These are phyloP conservation scores for Ceyx cyanopectus DNA, from an alignment of 2,113 vertebrate species.

Conservation along the genomic window DNA sequence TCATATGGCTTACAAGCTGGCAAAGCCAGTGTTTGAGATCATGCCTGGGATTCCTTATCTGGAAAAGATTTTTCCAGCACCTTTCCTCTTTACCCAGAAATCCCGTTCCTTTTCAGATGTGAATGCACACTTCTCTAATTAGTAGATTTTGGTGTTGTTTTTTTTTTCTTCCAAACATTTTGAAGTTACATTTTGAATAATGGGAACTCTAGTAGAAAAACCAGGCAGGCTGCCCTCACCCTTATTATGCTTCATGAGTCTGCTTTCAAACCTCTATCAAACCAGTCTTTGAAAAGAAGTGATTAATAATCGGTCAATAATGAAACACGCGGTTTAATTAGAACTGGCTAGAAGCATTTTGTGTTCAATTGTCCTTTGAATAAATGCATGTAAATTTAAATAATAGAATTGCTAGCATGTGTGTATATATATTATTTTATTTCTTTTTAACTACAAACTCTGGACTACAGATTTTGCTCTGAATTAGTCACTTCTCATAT, in stretches of 20 bases:
- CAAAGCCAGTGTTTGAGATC: not conserved
- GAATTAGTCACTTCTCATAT: not conserved
- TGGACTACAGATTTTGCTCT: not conserved
- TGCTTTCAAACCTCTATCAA: slow-evolving; percentile 41
- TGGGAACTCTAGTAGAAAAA: not conserved
- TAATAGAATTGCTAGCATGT: not conserved
- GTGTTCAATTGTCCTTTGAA: not conserved
- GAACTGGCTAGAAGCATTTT: not conserved
- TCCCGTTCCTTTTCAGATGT: not conserved
- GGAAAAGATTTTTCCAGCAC: slow-evolving; percentile 7
- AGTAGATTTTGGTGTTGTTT: not conserved
- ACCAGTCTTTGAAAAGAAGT: slow-evolving; percentile 7
- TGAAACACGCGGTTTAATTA: slow-evolving; percentile 46
- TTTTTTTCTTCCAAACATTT: not conserved
- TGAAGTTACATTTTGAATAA: slow-evolving; percentile 6
- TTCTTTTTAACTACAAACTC: not conserved
- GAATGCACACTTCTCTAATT: not conserved
- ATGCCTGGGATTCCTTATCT: not conserved
- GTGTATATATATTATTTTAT: not conserved
- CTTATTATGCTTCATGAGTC: not conserved
- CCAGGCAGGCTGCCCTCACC: not conserved
- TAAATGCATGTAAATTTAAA: not conserved
- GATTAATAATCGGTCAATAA: not conserved
- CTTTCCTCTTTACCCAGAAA: not conserved
- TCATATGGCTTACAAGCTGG: slow-evolving; percentile 3